Evolutionary conservation across 2,888 invertebrate genomes (phyloP).

Genomic region (Deilephila elpenor): DNA sequence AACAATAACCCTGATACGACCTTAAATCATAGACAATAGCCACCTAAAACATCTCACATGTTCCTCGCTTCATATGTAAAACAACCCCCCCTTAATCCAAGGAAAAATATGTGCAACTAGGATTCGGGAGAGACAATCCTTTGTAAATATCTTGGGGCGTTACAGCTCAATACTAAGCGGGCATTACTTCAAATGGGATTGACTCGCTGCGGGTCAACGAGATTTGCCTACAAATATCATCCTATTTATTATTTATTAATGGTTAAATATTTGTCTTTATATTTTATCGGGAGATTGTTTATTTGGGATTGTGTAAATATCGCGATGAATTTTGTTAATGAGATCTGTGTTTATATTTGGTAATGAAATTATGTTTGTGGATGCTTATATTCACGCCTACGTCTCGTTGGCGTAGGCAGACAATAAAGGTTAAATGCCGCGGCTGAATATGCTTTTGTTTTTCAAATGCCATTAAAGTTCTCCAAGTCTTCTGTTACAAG

Average conservation of each 20-base stretch:
- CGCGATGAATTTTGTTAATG: background rate
- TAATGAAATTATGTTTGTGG: background rate
- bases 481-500: too few species aligned
- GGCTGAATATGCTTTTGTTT: too few species aligned
- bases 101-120: conserved; percentile 7
- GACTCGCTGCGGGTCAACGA: conserved; percentile 37
- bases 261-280: background rate
- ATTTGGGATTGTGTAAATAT: background rate
- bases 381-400: too few species aligned
- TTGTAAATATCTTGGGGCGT: conserved; percentile 50
- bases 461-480: too few species aligned
- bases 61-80: background rate
- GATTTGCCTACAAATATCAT: conserved; percentile 27
- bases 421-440: too few species aligned
- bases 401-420: too few species aligned
- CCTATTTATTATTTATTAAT: conserved; percentile 26
- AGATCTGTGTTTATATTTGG: background rate
- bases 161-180: conserved; percentile 38
- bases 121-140: conserved; percentile 40
- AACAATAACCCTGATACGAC: too few species aligned
- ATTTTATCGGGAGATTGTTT: conserved; percentile 10
- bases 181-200: conserved; percentile 42
- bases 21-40: too few species aligned
- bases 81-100: background rate
- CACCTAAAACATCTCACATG: too few species aligned